These are phyloP conservation scores for Poecile atricapillus DNA, from an alignment of 2,113 vertebrate species.

Conservation along the genomic window DNA sequence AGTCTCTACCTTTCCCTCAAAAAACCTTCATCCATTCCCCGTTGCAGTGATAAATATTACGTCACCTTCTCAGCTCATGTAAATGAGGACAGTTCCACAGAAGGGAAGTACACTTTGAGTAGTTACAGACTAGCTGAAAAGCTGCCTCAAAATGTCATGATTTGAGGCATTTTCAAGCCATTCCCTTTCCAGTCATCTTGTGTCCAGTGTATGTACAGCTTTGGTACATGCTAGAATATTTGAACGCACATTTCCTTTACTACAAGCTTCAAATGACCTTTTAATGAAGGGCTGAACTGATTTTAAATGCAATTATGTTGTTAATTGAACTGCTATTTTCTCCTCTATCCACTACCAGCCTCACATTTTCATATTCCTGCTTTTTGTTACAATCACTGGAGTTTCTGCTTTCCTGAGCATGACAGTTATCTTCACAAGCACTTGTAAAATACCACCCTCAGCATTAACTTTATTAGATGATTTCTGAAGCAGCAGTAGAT, in stretches of 20 bases:
- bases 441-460: neutral
- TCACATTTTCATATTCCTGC: neutral
- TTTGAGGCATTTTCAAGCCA: neutral
- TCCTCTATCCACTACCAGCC: neutral
- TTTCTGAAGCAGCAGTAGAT: neutral
- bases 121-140: neutral
- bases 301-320: conserved; percentile 11
- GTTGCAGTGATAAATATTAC: neutral
- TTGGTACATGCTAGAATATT: neutral
- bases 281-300: conserved; percentile 9
- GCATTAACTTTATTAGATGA: neutral
- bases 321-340: conserved; percentile 44
- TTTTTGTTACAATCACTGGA: neutral
- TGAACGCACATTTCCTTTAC: neutral
- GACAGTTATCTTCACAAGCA: neutral
- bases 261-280: neutral
- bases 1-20: neutral
- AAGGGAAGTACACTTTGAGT: neutral
- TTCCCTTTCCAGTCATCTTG: neutral
- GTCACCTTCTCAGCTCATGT: neutral
- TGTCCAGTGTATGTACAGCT: neutral
- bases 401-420: neutral
- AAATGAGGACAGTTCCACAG: neutral
- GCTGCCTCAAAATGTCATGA: neutral
- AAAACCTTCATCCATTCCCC: neutral